Conservation (phyloP, 1,140 invertebrate genomes). For the Brachionus paranguensis region DNA sequence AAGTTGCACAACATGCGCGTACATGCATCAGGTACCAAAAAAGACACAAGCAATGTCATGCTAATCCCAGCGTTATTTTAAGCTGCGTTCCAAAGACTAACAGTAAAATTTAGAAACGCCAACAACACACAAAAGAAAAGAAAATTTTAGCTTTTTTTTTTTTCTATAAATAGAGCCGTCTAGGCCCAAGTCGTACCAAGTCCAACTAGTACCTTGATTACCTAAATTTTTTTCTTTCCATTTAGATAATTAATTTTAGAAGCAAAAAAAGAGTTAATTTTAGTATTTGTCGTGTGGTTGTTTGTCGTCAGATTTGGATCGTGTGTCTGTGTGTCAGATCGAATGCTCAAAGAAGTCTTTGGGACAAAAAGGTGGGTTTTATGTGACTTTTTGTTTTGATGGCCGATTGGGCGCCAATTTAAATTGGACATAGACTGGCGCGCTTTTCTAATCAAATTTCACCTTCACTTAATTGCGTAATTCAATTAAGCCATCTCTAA, state of each 20-base stretch:
- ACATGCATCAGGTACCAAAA: background rate
- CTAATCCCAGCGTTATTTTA: background rate
- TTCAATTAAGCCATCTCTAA: background rate
- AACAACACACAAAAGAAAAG: background rate
- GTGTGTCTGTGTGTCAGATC: background rate
- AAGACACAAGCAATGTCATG: background rate
- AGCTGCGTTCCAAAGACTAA: background rate
- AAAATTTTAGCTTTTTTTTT: background rate
- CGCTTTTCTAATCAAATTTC: background rate
- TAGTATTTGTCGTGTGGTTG: background rate
- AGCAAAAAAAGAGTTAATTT: background rate
- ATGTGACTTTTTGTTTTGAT: background rate
- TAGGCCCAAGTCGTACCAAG: background rate
- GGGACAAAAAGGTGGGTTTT: background rate
- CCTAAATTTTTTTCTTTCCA: background rate
- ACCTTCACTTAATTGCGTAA: background rate
- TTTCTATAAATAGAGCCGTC: background rate
- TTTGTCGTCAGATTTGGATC: background rate
- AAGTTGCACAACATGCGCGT: background rate
- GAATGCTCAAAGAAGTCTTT: background rate
- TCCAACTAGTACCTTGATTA: conserved; percentile 11
- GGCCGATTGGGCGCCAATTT: background rate
- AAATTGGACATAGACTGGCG: background rate
- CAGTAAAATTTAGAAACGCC: conserved; percentile 1
- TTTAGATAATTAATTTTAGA: too few species aligned